Evolutionary conservation across 2,797 vertebrate genomes (phyloP).

Genomic region (Podargus strigoides): DNA sequence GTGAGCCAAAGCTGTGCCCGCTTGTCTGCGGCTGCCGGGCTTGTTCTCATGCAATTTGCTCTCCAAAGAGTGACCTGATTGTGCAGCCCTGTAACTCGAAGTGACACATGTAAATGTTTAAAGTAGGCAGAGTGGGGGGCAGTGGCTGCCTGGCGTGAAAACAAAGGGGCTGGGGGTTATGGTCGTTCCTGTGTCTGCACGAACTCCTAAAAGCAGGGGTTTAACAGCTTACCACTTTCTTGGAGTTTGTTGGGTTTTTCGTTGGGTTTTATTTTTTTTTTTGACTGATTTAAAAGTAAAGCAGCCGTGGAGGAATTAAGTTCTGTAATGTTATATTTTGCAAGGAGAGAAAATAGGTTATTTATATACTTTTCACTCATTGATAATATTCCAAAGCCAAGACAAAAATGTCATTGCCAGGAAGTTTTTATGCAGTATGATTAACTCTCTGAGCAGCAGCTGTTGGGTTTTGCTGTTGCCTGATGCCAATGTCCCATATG

Average conservation of each 20-base stretch:
- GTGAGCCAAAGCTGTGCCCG: background rate
- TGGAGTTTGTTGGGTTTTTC: background rate
- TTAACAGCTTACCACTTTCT: background rate
- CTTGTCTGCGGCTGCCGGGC: background rate
- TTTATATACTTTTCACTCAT: background rate
- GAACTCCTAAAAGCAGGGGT: background rate
- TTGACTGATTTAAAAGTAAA: background rate
- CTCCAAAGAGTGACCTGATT: background rate
- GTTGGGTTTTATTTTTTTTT: background rate
- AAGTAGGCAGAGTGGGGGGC: background rate
- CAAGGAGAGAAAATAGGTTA: conserved; percentile 2
- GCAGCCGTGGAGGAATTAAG: background rate
- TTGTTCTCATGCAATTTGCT: background rate
- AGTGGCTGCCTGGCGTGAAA: background rate
- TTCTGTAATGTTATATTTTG: background rate
- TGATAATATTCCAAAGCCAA: background rate
- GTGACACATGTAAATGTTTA: background rate
- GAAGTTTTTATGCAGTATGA: background rate
- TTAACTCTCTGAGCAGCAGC: background rate
- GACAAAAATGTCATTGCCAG: background rate
- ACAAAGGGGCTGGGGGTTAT: background rate
- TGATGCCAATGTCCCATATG: accelerated
- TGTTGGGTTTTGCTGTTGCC: background rate
- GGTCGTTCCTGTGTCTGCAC: background rate
- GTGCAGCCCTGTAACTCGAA: background rate